phyloP scores from a whole-genome alignment of 2,888 invertebrate species.

The Cryptocephalus moraei region DNA sequence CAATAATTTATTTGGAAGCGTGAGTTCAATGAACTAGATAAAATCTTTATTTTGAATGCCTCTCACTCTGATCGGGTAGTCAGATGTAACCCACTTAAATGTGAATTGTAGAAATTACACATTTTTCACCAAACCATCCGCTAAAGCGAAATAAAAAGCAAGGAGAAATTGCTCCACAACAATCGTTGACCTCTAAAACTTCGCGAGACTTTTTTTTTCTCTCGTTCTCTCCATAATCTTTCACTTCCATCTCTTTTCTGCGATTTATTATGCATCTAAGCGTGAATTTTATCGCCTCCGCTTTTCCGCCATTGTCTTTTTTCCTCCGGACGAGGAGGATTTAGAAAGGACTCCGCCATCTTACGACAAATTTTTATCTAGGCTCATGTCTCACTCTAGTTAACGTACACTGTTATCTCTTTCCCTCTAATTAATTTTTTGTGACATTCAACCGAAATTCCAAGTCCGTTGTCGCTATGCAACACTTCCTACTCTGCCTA shows the following conservation, averaged over 20 bases:
- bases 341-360: no score
- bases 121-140: neutral
- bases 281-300: neutral
- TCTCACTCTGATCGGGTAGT: neutral
- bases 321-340: no score
- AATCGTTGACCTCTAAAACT: neutral
- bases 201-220: neutral
- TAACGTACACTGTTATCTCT: no score
- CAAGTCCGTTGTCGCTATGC: no score
- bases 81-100: neutral
- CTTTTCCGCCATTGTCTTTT: no score
- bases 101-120: neutral
- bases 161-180: neutral
- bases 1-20: neutral
- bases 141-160: neutral
- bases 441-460: no score
- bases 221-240: no score
- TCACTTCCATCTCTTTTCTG: neutral
- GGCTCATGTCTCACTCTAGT: no score
- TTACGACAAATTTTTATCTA: no score
- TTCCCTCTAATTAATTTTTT: no score
- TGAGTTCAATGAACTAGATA: conserved; percentile 2
- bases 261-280: neutral
- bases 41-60: neutral
- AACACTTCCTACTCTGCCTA: no score